These are phyloP conservation scores for Elegia similella DNA, from an alignment of 2,888 invertebrate genomes.

Conservation along the genomic window DNA sequence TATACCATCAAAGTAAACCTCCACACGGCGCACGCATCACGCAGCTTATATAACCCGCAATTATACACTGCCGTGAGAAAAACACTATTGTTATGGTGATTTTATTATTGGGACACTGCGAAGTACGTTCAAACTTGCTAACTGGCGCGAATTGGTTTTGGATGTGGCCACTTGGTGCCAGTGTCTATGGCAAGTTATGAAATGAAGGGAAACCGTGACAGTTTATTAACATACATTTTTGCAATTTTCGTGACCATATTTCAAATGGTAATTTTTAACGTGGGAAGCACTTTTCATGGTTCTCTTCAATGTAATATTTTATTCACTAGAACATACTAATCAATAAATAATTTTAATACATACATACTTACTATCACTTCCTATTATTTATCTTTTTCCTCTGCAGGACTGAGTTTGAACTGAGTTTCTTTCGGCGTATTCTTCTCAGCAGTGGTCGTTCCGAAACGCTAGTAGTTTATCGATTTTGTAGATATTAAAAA, in stretches of 20 bases:
- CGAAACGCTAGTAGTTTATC: too few relatives aligned
- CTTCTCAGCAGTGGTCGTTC: too few relatives aligned
- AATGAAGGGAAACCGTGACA: not conserved
- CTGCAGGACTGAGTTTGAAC: too few relatives aligned
- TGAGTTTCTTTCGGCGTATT: too few relatives aligned
- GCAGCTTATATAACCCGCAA: slow-evolving; percentile 34
- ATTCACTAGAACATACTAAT: too few relatives aligned
- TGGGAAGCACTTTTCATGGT: not conserved
- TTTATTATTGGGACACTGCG: slow-evolving; percentile 32
- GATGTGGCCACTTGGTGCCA: slow-evolving; percentile 2
- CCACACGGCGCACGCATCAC: slow-evolving; percentile 27
- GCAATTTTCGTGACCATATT: not conserved
- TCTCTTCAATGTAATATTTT: too few relatives aligned
- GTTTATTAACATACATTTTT: not conserved
- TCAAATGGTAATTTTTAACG: not conserved
- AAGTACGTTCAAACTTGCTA: not conserved
- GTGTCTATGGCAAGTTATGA: not conserved
- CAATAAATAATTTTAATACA: too few relatives aligned
- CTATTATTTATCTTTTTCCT: too few relatives aligned
- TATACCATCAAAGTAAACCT: slow-evolving; percentile 25
- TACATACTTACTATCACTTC: too few relatives aligned
- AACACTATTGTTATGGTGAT: slow-evolving; percentile 28
- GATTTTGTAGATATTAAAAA: too few relatives aligned
- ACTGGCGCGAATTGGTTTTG: slow-evolving; percentile 4
- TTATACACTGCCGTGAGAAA: slow-evolving; percentile 33